Base-by-base conservation (phyloP, 2,888 invertebrate genomes). In the Drosophila algonquin region DNA sequence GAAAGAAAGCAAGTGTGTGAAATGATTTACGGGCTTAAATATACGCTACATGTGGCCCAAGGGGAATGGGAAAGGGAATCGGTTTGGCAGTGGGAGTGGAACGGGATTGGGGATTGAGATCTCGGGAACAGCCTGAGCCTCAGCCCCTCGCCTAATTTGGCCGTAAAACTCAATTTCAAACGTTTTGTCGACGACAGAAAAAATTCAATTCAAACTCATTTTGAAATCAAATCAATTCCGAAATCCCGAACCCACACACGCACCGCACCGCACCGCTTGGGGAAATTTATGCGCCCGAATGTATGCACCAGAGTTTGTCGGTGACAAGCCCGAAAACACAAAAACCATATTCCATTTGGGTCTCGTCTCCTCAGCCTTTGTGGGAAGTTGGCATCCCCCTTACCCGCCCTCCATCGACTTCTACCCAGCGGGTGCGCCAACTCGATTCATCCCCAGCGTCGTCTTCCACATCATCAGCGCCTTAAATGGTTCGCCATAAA, bases 81-180 rank as follows among this genome's bases (percentile, higher is more conserved):
- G 14, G 30, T 5, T 9, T 32, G 44, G 21, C 12, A 12, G 2
- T 4, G 44, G 44, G 18, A 18, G 1, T 18, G 18, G 18, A 12
- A 24, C 32, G 4, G 16, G 46, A 48, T 9, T 21, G 32, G 6
- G 45, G 44, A 27, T 8, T 27, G 27, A 40, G 40, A 12, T 12
- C 35, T 35, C 12, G 14, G n/a, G n/a, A 6, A 32, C 46, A 21
- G 57, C 50, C 63, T 70, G 81, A 27, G 27, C 8, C 80, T 30
- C 46, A 21, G 57, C 30, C 80, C 8, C 80, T 80, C 71, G 87
- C 89, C 81, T 85, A 89, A 89, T 85, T 89, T 85, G 81, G 68
- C 74, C 87, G 81, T 85, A 87, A 87, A 84, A 87, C 89, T 84
- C 87, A 85, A 85, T 85, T 89, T 87, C 89, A 79, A 87, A 87